Conservation (phyloP, 2,113 vertebrate species). For the Eretmochelys imbricata region DNA sequence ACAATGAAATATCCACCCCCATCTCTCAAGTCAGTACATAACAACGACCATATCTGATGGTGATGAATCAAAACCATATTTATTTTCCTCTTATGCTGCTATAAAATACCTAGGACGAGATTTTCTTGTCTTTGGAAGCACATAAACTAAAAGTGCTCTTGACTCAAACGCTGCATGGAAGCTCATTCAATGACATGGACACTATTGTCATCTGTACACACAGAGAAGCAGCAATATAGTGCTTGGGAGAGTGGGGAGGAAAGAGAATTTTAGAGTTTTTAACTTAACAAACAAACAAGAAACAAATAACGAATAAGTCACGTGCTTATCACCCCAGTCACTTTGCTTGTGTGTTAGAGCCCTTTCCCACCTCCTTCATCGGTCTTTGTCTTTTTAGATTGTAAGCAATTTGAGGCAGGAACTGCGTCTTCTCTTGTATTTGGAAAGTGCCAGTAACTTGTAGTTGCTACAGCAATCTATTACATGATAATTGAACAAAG, state of each 20-base stretch:
- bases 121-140: neutral
- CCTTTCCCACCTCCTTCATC: neutral
- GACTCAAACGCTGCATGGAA: neutral
- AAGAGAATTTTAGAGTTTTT: neutral
- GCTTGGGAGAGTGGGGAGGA: neutral
- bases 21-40: neutral
- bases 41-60: neutral
- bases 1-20: neutral
- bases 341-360: neutral
- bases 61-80: neutral
- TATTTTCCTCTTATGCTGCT: neutral
- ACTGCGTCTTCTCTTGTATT: neutral
- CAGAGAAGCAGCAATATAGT: neutral
- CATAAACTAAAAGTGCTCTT: neutral
- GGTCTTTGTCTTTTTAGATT: neutral
- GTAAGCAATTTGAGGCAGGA: neutral
- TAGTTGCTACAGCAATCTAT: neutral
- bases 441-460: neutral
- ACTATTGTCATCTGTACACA: neutral
- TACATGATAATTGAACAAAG: neutral
- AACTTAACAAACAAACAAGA: neutral
- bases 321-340: neutral
- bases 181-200: neutral
- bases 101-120: neutral
- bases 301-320: neutral